Evolutionary conservation across 64 coral and sea anemone species (phyloP).

Genomic region (Porites lutea): DNA sequence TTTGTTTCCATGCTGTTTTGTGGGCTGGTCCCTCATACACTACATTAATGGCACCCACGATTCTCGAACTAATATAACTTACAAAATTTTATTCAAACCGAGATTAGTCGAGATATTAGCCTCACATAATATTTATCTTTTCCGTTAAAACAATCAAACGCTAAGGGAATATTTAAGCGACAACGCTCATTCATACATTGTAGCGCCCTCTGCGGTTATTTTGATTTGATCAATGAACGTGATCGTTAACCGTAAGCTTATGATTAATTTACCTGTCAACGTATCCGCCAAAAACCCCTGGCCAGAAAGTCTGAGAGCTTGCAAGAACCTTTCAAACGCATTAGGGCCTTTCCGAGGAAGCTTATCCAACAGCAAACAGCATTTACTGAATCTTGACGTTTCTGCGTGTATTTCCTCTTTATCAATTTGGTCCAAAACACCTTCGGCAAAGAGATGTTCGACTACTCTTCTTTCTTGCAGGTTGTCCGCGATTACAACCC

Average conservation of each 20-base stretch:
- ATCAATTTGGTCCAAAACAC: constrained; percentile 63
- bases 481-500: neutral
- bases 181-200: too few species aligned
- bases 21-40: too few species aligned
- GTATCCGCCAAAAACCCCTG: neutral
- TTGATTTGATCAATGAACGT: too few species aligned
- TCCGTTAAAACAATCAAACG: neutral
- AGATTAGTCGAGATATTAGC: too few species aligned
- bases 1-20: too few species aligned
- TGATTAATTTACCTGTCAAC: neutral
- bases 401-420: constrained; percentile 59
- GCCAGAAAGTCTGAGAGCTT: constrained; percentile 35
- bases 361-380: constrained; percentile 69
- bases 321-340: constrained; percentile 77
- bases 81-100: too few species aligned
- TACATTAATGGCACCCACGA: too few species aligned
- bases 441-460: constrained; percentile 62
- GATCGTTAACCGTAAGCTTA: neutral
- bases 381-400: constrained; percentile 30
- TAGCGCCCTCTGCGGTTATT: too few species aligned
- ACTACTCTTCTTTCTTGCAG: constrained; percentile 61
- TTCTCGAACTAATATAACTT: too few species aligned
- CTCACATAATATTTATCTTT: neutral
- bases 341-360: constrained; percentile 70
- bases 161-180: too few species aligned